A percentile compares a stretch with the other conserved stretches of the same genome.
These are phyloP conservation scores for Limosa lapponica DNA, from an alignment of 2,797 vertebrate genomes.

Conservation along the genomic window DNA sequence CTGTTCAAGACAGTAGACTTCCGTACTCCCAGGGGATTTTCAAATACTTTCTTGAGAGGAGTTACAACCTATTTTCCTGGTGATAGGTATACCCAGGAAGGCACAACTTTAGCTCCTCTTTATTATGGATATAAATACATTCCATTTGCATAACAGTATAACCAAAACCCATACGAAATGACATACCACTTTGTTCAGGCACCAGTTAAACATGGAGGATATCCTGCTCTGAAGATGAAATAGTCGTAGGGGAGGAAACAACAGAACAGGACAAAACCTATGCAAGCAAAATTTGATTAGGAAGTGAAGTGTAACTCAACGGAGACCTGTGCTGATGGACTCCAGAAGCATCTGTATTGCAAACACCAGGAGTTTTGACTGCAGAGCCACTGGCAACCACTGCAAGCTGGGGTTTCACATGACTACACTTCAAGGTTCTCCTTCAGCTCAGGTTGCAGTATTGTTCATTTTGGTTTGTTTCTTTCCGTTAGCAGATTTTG, in stretches of 20 bases:
- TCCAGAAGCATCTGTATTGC: background rate
- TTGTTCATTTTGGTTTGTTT: background rate
- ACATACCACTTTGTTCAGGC: background rate
- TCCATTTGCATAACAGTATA: background rate
- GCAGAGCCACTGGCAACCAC: background rate
- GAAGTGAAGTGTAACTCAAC: background rate
- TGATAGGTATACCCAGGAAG: background rate
- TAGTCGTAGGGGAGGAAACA: background rate
- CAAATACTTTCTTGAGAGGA: background rate
- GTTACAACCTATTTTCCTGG: background rate
- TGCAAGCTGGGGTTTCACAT: background rate
- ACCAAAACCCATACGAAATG: background rate
- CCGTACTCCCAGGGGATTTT: background rate
- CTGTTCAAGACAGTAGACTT: background rate
- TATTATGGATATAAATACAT: background rate
- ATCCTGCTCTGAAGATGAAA: background rate
- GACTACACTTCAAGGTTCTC: background rate
- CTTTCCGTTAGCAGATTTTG: background rate
- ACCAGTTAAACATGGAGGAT: background rate
- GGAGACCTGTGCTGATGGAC: background rate
- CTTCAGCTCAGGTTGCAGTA: background rate
- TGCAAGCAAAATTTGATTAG: background rate
- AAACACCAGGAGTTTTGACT: background rate
- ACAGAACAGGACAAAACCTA: background rate
- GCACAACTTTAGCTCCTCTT: background rate